Conservation (phyloP, 2,113 vertebrate genomes). For the Thomomys bottae region DNA sequence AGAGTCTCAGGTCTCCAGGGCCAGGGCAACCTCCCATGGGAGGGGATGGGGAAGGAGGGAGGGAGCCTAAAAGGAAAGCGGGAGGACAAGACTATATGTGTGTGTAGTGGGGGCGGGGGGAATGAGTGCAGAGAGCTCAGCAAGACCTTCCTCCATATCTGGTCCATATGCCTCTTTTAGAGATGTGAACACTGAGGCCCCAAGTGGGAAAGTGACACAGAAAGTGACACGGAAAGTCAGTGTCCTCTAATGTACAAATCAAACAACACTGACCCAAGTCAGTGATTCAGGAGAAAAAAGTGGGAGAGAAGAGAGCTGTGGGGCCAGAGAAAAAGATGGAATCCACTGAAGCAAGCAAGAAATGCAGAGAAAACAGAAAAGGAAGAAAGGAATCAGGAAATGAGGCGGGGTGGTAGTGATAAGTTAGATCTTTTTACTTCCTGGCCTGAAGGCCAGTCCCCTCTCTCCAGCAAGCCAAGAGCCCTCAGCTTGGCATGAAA, state of each 20-base stretch:
- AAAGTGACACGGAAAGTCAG: conserved; percentile 15
- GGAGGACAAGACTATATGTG: neutral
- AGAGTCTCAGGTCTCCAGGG: conserved; percentile 41
- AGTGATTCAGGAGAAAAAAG: neutral
- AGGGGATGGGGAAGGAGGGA: neutral
- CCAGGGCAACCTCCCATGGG: neutral
- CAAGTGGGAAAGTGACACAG: neutral
- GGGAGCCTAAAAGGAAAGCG: neutral
- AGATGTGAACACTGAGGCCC: neutral
- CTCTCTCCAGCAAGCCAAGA: neutral
- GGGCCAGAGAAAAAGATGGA: neutral
- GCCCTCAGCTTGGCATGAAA: neutral
- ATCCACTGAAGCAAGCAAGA: neutral
- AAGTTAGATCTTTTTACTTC: neutral
- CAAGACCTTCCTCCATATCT: neutral
- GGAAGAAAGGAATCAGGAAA: neutral
- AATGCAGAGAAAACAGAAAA: conserved; percentile 15
- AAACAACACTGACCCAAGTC: neutral
- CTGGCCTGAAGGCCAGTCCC: neutral
- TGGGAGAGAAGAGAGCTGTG: neutral
- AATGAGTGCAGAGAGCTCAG: neutral
- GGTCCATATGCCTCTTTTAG: neutral
- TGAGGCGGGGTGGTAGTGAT: neutral
- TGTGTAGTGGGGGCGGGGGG: too few relatives aligned
- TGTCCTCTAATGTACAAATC: too few relatives aligned